A percentile compares a stretch with the other conserved stretches of the same genome.
Conservation (phyloP, 2,113 vertebrate species). For the Candoia aspera region DNA sequence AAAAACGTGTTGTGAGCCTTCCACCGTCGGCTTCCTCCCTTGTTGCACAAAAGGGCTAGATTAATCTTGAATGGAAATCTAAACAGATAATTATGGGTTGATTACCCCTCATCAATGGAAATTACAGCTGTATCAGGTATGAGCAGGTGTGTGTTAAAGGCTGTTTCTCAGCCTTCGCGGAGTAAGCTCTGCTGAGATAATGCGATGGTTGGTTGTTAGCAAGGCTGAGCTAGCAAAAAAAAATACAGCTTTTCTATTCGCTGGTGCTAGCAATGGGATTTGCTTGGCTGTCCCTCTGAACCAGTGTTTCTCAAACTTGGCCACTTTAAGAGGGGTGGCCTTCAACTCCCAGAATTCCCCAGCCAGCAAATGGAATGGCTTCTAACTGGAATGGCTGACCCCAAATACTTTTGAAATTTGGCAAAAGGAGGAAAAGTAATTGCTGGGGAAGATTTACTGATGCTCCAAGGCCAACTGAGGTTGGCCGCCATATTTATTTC, state of each 20-base stretch:
- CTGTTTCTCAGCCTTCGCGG: neutral
- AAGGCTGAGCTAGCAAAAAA: too few relatives aligned
- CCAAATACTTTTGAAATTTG: too few relatives aligned
- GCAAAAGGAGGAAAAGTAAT: too few relatives aligned
- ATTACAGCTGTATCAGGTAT: slow-evolving; percentile 4
- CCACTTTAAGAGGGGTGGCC: too few relatives aligned
- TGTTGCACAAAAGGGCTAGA: neutral
- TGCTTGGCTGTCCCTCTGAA: neutral
- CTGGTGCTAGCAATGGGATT: neutral
- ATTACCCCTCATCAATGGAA: slow-evolving; percentile 17
- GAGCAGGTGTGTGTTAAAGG: neutral
- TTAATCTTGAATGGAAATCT: slow-evolving; percentile 17
- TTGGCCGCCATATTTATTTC: neutral
- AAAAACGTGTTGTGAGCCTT: fast-evolving
- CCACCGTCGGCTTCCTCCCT: too few relatives aligned
- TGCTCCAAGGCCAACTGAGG: neutral
- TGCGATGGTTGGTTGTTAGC: neutral
- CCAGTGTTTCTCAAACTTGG: too few relatives aligned
- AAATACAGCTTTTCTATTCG: neutral
- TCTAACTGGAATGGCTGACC: too few relatives aligned
- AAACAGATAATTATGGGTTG: slow-evolving; percentile 8
- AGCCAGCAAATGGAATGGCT: too few relatives aligned
- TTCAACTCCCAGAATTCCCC: too few relatives aligned
- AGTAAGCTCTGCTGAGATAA: neutral
- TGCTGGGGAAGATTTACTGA: neutral